Evolutionary conservation across 2,888 invertebrate genomes (phyloP).

Genomic region (Stegophylla sp.): DNA sequence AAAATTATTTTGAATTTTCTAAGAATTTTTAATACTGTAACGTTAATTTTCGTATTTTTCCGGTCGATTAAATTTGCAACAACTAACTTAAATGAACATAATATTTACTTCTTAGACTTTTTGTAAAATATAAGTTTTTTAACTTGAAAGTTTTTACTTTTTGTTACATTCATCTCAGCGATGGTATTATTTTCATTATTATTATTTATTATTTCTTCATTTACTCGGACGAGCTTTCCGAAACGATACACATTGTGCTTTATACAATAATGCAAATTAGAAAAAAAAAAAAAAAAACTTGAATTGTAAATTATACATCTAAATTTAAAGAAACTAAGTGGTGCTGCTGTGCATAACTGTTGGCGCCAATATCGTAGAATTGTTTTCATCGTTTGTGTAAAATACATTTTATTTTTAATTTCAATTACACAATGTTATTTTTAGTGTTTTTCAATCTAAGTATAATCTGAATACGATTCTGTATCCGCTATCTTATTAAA

Average conservation of each 20-base stretch:
- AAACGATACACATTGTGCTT: conserved; percentile 17
- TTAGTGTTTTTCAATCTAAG: conserved; percentile 24
- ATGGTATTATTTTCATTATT: conserved; percentile 4
- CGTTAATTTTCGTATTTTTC: background rate
- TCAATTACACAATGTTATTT: conserved; percentile 3
- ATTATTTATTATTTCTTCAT: conserved; percentile 29
- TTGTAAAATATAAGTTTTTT: conserved; percentile 12
- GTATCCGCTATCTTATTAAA: background rate
- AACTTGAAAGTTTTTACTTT: conserved; percentile 1
- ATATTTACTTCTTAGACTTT: conserved; percentile 20
- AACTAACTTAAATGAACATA: background rate
- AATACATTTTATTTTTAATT: conserved; percentile 2
- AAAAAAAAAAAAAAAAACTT: conserved; percentile 26
- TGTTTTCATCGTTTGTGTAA: background rate
- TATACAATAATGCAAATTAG: conserved; percentile 38
- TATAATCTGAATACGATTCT: conserved; percentile 1
- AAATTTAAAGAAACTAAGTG: conserved; percentile 22
- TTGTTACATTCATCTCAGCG: background rate
- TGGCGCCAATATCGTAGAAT: background rate
- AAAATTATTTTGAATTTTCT: no score
- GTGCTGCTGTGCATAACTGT: background rate
- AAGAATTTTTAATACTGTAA: no score
- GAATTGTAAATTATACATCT: conserved; percentile 18
- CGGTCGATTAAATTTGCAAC: conserved; percentile 10
- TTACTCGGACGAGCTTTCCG: conserved; percentile 26